A percentile compares a stretch with the other conserved stretches of the same genome.
These are phyloP conservation scores for Antedon mediterranea DNA, from an alignment of 53 echinoderm and acorn worm species.

Conservation along the genomic window DNA sequence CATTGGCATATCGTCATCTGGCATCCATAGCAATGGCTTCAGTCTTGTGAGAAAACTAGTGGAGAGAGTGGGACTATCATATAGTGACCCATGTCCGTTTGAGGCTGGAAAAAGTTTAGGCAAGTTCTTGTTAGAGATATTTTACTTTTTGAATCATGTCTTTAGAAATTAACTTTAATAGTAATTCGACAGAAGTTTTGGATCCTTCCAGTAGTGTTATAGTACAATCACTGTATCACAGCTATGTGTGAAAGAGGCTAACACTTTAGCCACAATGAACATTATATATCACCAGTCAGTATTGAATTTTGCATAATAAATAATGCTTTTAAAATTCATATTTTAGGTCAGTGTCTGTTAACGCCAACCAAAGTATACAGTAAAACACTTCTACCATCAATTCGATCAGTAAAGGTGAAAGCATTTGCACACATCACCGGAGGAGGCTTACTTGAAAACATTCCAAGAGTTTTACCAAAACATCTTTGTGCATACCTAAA, in stretches of 20 bases:
- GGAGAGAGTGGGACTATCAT: slow-evolving; percentile 48
- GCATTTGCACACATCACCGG: slow-evolving; percentile 99
- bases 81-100: slow-evolving; percentile 56
- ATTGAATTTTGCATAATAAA: too few relatives aligned
- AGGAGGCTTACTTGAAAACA: slow-evolving; percentile 87
- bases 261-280: too few relatives aligned
- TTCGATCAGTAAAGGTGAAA: slow-evolving; percentile 59
- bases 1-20: slow-evolving; percentile 83
- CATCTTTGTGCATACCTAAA: slow-evolving; percentile 62
- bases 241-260: too few relatives aligned
- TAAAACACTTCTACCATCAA: slow-evolving; percentile 68
- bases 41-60: slow-evolving; percentile 73
- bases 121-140: slow-evolving; percentile 6
- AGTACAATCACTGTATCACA: too few relatives aligned
- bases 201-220: too few relatives aligned
- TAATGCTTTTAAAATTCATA: not conserved
- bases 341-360: slow-evolving; percentile 62
- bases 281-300: too few relatives aligned
- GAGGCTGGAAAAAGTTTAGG: slow-evolving; percentile 39
- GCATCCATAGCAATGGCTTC: slow-evolving; percentile 97
- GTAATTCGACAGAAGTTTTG: too few relatives aligned
- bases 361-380: slow-evolving; percentile 91
- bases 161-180: too few relatives aligned
- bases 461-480: slow-evolving; percentile 66
- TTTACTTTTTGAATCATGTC: too few relatives aligned